Conservation (phyloP, 2,113 vertebrate species). For the Eulemur rufifrons region DNA sequence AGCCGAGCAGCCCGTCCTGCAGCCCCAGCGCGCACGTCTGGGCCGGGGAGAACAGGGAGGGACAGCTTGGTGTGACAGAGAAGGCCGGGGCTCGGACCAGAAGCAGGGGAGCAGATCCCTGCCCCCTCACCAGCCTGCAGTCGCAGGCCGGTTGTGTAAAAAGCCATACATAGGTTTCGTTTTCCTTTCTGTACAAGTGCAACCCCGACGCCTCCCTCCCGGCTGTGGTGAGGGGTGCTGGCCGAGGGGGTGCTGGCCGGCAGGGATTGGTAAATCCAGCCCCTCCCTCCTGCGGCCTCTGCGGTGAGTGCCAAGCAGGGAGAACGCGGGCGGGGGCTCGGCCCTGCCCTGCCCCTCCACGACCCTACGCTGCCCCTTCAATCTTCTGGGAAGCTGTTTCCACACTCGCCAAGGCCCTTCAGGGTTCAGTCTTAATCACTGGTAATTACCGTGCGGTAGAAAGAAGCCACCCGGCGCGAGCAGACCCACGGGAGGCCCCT, state of each 20-base stretch:
- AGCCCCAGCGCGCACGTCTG: neutral
- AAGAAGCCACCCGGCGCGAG: no score
- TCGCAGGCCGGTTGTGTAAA: neutral
- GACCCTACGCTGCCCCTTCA: neutral
- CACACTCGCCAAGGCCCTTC: fast-evolving
- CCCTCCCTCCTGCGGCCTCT: fast-evolving
- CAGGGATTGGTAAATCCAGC: fast-evolving
- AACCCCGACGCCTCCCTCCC: neutral
- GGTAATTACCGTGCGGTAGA: neutral
- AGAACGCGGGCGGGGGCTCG: neutral
- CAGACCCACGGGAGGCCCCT: neutral
- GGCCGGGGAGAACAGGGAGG: neutral
- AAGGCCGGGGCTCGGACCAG: neutral
- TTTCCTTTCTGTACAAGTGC: neutral
- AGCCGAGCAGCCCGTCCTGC: neutral
- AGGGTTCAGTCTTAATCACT: neutral
- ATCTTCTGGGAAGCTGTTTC: neutral
- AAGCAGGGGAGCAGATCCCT: no score
- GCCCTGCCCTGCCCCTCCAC: neutral
- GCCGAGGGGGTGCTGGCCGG: no score
- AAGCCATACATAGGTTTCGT: neutral
- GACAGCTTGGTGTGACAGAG: neutral
- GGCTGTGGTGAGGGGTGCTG: neutral
- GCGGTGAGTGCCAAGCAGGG: neutral
- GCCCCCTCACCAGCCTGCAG: neutral